A percentile compares a stretch with the other conserved stretches of the same genome.
Conservation (phyloP, 2,797 vertebrate species). For the Chiloscyllium punctatum region DNA sequence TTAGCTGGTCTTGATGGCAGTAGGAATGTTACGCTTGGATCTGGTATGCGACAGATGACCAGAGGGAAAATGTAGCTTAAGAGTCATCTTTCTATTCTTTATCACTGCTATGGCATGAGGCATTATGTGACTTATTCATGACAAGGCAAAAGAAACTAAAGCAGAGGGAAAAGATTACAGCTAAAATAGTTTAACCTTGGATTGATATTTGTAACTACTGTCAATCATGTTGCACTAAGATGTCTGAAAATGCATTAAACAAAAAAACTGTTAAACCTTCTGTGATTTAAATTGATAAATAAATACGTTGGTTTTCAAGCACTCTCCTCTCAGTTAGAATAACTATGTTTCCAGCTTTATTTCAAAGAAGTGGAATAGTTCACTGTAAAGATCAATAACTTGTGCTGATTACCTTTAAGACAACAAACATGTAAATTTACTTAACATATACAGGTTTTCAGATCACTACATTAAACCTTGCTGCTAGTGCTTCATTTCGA, state of each 20-base stretch:
- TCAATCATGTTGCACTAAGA: neutral
- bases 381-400: neutral
- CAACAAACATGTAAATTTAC: neutral
- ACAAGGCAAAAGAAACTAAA: neutral
- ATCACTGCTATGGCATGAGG: neutral
- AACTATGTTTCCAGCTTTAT: neutral
- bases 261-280: neutral
- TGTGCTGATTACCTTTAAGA: neutral
- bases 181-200: neutral
- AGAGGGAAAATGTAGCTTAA: neutral
- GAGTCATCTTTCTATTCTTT: neutral
- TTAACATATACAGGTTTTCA: neutral
- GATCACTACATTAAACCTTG: neutral
- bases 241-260: neutral
- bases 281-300: neutral
- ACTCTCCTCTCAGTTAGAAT: neutral
- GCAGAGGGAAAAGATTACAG: neutral
- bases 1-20: neutral
- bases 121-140: neutral
- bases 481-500: neutral
- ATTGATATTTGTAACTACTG: neutral
- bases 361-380: neutral
- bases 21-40: neutral
- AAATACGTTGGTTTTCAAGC: neutral
- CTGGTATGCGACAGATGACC: neutral